Conservation (phyloP, 2,113 vertebrate genomes). For the Oreochromis aureus region DNA sequence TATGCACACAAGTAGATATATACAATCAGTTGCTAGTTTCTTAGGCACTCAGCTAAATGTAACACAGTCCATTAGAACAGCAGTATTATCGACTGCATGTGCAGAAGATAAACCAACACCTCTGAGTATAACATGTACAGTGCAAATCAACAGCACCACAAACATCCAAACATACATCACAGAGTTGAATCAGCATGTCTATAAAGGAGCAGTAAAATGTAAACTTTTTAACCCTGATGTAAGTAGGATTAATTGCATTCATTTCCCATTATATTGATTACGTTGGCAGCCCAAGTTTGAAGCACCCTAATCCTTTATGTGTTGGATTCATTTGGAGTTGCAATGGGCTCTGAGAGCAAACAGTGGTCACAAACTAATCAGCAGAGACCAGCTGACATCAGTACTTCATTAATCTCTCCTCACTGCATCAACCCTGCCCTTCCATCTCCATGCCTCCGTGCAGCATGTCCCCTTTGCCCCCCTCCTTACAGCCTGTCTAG, state of each 20-base stretch:
- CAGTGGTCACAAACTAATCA: background rate
- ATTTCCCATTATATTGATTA: background rate
- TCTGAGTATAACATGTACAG: background rate
- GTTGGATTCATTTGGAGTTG: background rate
- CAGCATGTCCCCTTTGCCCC: background rate
- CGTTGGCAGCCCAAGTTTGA: background rate
- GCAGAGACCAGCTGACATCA: background rate
- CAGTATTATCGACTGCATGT: background rate
- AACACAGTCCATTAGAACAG: background rate
- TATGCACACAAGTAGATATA: background rate
- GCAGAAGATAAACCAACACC: background rate
- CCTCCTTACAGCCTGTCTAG: slow-evolving; percentile 8
- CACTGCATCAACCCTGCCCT: background rate
- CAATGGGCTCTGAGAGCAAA: background rate
- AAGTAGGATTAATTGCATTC: background rate
- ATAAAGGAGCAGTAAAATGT: background rate
- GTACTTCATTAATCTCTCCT: background rate
- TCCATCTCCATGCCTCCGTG: background rate
- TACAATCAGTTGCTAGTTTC: background rate
- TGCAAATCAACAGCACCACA: background rate
- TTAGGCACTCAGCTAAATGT: background rate
- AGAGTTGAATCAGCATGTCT: background rate
- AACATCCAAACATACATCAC: background rate
- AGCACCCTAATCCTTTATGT: background rate
- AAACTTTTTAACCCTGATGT: background rate